phyloP scores from a whole-genome alignment of 1,140 invertebrate genomes.

The Mycetomoellerius zeteki region DNA sequence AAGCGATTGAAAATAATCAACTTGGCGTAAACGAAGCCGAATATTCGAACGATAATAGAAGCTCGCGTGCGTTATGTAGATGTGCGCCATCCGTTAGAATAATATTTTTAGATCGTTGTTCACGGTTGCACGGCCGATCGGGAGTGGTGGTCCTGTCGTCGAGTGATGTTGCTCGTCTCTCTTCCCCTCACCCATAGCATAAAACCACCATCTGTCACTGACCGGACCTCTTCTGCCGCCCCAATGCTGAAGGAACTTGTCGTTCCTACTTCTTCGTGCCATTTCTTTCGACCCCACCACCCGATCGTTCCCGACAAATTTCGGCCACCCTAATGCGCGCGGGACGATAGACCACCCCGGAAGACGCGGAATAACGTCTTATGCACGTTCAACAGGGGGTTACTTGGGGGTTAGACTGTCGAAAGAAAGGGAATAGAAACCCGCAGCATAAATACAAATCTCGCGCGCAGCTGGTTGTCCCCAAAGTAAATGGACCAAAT shows the following conservation, averaged over 20 bases:
- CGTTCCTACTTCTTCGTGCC: slow-evolving; percentile 57
- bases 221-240: slow-evolving; percentile 50
- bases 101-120: slow-evolving; percentile 57
- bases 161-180: slow-evolving; percentile 21
- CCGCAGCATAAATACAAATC: slow-evolving; percentile 46
- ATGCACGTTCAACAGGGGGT: slow-evolving; percentile 32
- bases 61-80: slow-evolving; percentile 3
- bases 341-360: slow-evolving; percentile 34
- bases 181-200: neutral
- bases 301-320: slow-evolving; percentile 42
- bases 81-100: slow-evolving; percentile 46
- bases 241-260: slow-evolving; percentile 52
- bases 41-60: slow-evolving; percentile 59
- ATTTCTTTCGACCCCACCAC: slow-evolving; percentile 49
- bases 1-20: slow-evolving; percentile 50
- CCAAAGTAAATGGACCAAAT: slow-evolving; percentile 53
- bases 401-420: neutral
- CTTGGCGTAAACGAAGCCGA: slow-evolving; percentile 14
- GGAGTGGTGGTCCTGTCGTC: slow-evolving; percentile 3
- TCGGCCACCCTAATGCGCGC: slow-evolving; percentile 49
- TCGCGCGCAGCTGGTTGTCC: slow-evolving; percentile 25
- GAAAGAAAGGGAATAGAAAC: slow-evolving; percentile 18
- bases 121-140: slow-evolving; percentile 33
- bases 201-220: slow-evolving; percentile 72
- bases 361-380: slow-evolving; percentile 51